phyloP scores from a whole-genome alignment of 2,888 invertebrate genomes.

The Lypha dubia region DNA sequence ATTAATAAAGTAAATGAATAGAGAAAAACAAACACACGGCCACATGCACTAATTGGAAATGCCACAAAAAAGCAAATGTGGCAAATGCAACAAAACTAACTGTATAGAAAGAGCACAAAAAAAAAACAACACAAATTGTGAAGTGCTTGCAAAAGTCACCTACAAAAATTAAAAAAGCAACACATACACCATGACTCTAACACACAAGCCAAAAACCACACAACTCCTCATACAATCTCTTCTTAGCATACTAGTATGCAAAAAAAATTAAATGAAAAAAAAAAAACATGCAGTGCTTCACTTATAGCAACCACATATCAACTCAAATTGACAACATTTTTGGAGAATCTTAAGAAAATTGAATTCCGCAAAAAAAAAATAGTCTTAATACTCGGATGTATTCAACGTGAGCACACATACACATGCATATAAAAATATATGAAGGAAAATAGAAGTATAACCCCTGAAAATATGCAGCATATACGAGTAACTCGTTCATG shows the following conservation, averaged over 20 bases:
- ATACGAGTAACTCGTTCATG: constrained; percentile 36
- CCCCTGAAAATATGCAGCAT: constrained; percentile 15
- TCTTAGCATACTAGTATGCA: background rate
- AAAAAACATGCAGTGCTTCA: constrained; percentile 17
- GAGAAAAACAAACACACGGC: constrained; percentile 18
- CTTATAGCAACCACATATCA: constrained; percentile 60
- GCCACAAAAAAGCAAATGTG: constrained; percentile 72
- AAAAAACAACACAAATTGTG: background rate
- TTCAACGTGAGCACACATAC: background rate
- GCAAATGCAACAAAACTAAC: constrained; percentile 52
- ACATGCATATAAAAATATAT: too few species aligned
- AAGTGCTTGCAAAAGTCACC: constrained; percentile 55
- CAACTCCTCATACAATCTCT: background rate
- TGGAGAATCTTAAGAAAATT: constrained; percentile 67
- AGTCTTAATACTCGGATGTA: constrained; percentile 4
- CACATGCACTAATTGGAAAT: constrained; percentile 74
- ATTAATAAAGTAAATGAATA: background rate
- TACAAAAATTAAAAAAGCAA: constrained; percentile 20
- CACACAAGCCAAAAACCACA: background rate
- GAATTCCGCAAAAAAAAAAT: constrained; percentile 45
- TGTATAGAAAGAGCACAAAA: background rate
- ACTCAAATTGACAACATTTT: constrained; percentile 68
- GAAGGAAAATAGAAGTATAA: background rate
- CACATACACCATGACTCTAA: background rate
- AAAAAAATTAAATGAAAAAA: background rate